A percentile compares a stretch with the other conserved stretches of the same genome.
Conservation (phyloP, 2,888 invertebrate genomes). For the Dinocampus coccinellae region DNA sequence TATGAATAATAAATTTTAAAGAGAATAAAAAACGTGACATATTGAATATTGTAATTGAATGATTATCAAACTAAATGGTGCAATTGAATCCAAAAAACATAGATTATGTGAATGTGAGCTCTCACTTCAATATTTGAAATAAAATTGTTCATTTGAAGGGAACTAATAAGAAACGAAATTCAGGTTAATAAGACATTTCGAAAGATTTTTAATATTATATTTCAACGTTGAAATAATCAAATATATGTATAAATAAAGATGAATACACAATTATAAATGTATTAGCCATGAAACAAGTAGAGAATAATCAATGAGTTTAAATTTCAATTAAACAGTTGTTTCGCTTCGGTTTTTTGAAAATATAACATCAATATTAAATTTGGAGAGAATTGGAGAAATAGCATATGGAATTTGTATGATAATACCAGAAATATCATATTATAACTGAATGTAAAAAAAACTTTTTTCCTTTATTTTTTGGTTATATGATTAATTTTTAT, state of each 20-base stretch:
- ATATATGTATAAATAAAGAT: conserved; percentile 53
- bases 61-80: too few species aligned
- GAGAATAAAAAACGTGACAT: too few species aligned
- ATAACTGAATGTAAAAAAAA: too few species aligned
- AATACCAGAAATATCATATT: too few species aligned
- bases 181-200: conserved; percentile 64
- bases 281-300: conserved; percentile 44
- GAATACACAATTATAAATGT: conserved; percentile 52
- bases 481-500: background rate
- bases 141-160: conserved; percentile 26
- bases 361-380: too few species aligned
- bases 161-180: conserved; percentile 39
- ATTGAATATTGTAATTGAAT: too few species aligned
- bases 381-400: too few species aligned
- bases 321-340: background rate
- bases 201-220: conserved; percentile 63
- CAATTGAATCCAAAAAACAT: too few species aligned
- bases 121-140: conserved; percentile 17
- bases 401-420: too few species aligned
- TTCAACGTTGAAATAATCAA: conserved; percentile 59
- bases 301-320: background rate
- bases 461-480: conserved; percentile 1
- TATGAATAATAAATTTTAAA: too few species aligned
- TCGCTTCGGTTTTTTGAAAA: background rate
- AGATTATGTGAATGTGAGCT: background rate